Percentiles rank a stretch among this genome's conserved stretches.
Evolutionary conservation across 30 jellyfish, hydroid and myxozoan species (phyloP).

Genomic region (Aurelia sp.): DNA sequence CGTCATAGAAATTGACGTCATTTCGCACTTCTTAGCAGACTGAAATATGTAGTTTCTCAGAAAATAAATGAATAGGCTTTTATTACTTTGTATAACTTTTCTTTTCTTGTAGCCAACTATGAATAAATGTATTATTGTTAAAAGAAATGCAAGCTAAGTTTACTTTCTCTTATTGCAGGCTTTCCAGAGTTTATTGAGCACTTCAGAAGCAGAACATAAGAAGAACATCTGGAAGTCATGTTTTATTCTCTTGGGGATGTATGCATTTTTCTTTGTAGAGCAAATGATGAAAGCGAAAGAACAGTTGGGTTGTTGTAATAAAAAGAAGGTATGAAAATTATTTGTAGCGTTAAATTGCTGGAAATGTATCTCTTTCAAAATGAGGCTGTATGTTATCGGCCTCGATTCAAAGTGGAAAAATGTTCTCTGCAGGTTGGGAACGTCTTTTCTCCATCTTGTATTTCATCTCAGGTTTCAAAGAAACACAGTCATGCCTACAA

Average conservation of each 20-base stretch:
- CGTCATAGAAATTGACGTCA: too few species aligned
- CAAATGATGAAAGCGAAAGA: constrained; percentile 87
- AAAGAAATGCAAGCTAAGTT: not conserved
- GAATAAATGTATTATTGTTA: not conserved
- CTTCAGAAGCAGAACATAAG: constrained; percentile 64
- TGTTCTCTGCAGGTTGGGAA: too few species aligned
- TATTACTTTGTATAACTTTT: too few species aligned
- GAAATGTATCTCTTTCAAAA: too few species aligned
- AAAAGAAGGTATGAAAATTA: not conserved
- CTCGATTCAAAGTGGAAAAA: too few species aligned
- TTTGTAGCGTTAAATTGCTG: too few species aligned
- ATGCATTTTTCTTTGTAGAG: constrained; percentile 84
- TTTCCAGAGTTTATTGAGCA: constrained; percentile 38
- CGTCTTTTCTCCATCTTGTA: too few species aligned
- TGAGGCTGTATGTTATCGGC: too few species aligned
- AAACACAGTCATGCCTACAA: not conserved
- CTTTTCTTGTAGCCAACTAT: too few species aligned
- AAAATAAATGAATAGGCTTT: too few species aligned
- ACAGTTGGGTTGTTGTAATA: constrained; percentile 25
- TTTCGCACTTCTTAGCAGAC: too few species aligned
- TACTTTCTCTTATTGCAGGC: constrained; percentile 28
- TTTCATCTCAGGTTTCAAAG: not conserved
- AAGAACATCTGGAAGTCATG: constrained; percentile 83
- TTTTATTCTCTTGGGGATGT: constrained; percentile 89
- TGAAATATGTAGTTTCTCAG: too few species aligned